phyloP scores from a whole-genome alignment of 2,797 vertebrate species.

The Spinus olivaceus region DNA sequence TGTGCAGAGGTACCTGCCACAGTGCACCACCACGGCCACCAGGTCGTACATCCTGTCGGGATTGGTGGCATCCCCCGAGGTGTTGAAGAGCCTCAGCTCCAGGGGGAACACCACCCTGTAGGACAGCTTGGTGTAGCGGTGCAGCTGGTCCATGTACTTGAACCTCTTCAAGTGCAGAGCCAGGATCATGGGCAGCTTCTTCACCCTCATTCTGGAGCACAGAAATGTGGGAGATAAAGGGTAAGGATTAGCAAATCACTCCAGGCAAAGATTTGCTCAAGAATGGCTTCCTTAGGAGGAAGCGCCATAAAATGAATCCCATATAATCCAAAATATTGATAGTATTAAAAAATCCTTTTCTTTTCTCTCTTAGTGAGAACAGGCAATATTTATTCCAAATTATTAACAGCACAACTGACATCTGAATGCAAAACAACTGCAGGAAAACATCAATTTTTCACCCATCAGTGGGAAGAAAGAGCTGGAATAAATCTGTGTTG shows the following conservation, averaged over 20 bases:
- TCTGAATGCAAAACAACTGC: background rate
- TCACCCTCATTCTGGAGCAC: constrained; percentile 85
- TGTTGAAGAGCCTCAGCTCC: constrained; percentile 93
- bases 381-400: background rate
- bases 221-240: rapidly evolving
- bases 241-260: background rate
- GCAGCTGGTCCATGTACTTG: constrained; percentile 95
- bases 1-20: constrained; percentile 76
- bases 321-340: background rate
- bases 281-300: rapidly evolving
- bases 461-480: background rate
- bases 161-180: constrained; percentile 92
- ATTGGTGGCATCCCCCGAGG: constrained; percentile 91
- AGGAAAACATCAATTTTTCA: background rate
- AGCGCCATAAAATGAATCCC: background rate
- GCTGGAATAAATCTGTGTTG: background rate
- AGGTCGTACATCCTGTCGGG: constrained; percentile 93
- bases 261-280: background rate
- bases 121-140: constrained; percentile 92
- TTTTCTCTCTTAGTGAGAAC: background rate
- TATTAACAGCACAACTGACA: background rate
- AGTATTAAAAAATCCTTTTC: background rate
- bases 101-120: constrained; percentile 93
- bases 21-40: constrained; percentile 91
- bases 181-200: constrained; percentile 92